Percentiles rank a stretch among this genome's conserved stretches.
phyloP scores from a whole-genome alignment of 1,140 invertebrate species.

The Zaprionus nigranus region DNA sequence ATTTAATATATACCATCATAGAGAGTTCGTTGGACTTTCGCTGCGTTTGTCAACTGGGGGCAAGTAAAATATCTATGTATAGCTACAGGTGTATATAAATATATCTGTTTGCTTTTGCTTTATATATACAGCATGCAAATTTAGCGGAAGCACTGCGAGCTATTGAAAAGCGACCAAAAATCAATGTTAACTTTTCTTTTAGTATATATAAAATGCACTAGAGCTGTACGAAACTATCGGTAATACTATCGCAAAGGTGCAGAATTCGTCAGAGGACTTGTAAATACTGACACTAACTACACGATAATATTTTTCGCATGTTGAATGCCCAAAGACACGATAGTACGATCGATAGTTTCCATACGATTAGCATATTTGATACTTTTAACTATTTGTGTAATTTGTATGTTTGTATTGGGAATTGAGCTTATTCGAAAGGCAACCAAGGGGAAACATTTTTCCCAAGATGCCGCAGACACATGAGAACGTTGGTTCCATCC shows the following conservation, averaged over 20 bases:
- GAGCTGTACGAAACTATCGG: neutral
- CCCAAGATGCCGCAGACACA: slow-evolving; percentile 29
- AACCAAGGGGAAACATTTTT: slow-evolving; percentile 37
- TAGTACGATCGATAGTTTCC: neutral
- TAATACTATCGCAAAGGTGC: neutral
- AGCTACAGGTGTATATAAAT: slow-evolving; percentile 12
- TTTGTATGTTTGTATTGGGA: slow-evolving; percentile 8
- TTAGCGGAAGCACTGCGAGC: slow-evolving; percentile 36
- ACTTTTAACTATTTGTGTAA: slow-evolving; percentile 7
- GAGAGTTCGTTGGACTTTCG: slow-evolving; percentile 41
- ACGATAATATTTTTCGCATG: neutral
- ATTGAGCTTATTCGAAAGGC: slow-evolving; percentile 78
- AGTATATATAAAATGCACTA: slow-evolving; percentile 7
- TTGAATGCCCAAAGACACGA: neutral
- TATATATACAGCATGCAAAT: slow-evolving; percentile 42
- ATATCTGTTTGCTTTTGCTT: slow-evolving; percentile 18
- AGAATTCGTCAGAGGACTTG: neutral
- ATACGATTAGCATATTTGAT: neutral
- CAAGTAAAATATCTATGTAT: slow-evolving; percentile 20
- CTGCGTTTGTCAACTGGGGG: slow-evolving; percentile 46
- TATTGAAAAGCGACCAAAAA: slow-evolving; percentile 31
- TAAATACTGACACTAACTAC: neutral
- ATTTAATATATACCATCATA: neutral
- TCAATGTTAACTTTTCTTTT: slow-evolving; percentile 33
- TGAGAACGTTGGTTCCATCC: slow-evolving; percentile 23